phyloP scores from a whole-genome alignment of 2,888 invertebrate species.

The Drosophila multiciliata region DNA sequence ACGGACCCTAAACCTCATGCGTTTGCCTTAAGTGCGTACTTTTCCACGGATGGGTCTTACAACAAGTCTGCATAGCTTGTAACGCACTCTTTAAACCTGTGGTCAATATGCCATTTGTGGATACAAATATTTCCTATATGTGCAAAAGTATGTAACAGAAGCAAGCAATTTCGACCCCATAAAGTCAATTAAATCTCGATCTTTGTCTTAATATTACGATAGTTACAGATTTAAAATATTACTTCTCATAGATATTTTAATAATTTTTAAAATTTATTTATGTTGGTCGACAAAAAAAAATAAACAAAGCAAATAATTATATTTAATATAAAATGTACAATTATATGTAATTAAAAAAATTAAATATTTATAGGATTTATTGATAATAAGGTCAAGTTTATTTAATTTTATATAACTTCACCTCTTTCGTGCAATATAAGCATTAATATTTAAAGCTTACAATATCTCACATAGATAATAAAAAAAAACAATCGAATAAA shows the following conservation, averaged over 20 bases:
- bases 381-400: neutral
- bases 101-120: neutral
- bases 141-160: neutral
- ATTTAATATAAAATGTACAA: no score
- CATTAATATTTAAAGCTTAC: neutral
- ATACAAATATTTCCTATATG: neutral
- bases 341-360: no score
- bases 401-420: neutral
- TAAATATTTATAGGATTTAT: no score
- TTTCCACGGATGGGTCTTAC: conserved; percentile 6
- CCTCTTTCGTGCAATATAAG: neutral
- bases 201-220: neutral
- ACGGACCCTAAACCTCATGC: conserved; percentile 37
- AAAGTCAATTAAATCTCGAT: neutral
- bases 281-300: no score
- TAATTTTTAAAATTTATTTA: no score
- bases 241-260: neutral
- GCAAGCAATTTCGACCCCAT: neutral
- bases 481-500: neutral
- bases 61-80: conserved; percentile 19
- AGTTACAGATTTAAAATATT: neutral
- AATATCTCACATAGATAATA: neutral
- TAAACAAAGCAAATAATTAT: no score
- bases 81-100: conserved; percentile 6
- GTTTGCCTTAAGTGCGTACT: conserved; percentile 30